Conservation (phyloP, 2,113 vertebrate species). For the Dromiciops gliroides region DNA sequence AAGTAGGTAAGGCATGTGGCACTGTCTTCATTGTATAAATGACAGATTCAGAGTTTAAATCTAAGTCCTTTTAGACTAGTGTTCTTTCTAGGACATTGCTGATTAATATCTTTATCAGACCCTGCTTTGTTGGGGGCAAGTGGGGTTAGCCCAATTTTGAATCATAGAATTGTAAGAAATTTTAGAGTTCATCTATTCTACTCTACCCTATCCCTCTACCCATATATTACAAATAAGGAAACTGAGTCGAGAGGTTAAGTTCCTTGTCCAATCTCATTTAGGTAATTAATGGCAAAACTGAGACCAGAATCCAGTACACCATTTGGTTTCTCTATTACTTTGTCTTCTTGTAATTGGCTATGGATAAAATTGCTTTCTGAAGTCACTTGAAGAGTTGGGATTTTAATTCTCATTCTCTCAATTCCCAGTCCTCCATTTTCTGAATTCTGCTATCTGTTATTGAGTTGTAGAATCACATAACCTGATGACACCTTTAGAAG, state of each 20-base stretch:
- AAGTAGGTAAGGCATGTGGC: not conserved
- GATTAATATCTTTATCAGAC: not conserved
- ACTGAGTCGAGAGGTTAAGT: not conserved
- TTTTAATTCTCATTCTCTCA: not conserved
- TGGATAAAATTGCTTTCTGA: not conserved
- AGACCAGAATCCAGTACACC: not conserved
- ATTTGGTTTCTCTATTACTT: not conserved
- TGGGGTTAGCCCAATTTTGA: not conserved
- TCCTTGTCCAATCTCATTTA: not conserved
- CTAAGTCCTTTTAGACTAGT: not conserved
- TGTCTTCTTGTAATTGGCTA: not conserved
- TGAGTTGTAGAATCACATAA: not conserved
- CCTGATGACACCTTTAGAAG: conserved; percentile 28
- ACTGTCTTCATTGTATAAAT: not conserved
- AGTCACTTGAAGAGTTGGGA: not conserved
- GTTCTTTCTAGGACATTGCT: not conserved
- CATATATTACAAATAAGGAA: not conserved
- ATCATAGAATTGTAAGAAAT: not conserved
- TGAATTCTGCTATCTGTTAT: not conserved
- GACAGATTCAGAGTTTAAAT: not conserved
- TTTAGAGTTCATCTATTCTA: not conserved
- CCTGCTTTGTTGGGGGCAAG: rapidly evolving
- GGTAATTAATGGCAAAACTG: not conserved
- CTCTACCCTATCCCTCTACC: not conserved
- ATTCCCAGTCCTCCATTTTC: not conserved